A percentile compares a stretch with the other conserved stretches of the same genome.
These are phyloP conservation scores for Netelia melanura DNA, from an alignment of 2,888 invertebrate species.

Conservation along the genomic window DNA sequence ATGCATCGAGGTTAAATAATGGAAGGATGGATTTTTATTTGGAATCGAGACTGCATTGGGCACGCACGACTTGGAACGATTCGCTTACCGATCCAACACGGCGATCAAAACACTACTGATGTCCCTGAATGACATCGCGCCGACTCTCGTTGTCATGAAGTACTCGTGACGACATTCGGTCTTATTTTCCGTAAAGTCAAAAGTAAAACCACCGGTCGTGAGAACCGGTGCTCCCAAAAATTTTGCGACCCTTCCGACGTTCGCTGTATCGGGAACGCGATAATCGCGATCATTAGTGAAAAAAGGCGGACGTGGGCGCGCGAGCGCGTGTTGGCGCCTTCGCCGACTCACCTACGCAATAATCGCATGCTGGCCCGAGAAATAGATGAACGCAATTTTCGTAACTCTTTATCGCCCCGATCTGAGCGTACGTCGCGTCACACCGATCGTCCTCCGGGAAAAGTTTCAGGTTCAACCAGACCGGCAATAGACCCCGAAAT, in stretches of 20 bases:
- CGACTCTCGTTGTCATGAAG: slow-evolving; percentile 91
- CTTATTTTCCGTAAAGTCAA: slow-evolving; percentile 91
- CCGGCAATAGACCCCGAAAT: slow-evolving; percentile 86
- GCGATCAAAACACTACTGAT: slow-evolving; percentile 90
- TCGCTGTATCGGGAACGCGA: slow-evolving; percentile 87
- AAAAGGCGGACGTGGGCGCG: background rate
- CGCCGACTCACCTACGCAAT: slow-evolving; percentile 90
- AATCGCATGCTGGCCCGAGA: slow-evolving; percentile 93
- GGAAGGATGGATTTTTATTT: background rate
- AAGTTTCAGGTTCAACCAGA: slow-evolving; percentile 88
- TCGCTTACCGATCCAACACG: slow-evolving; percentile 89
- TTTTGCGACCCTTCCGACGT: slow-evolving; percentile 92
- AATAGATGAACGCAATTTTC: slow-evolving; percentile 91
- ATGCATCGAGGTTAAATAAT: background rate
- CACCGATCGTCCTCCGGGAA: slow-evolving; percentile 90
- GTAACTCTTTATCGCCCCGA: slow-evolving; percentile 90
- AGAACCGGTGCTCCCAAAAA: slow-evolving; percentile 92
- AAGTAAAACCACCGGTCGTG: slow-evolving; percentile 93
- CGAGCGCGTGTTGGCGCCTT: too few species aligned
- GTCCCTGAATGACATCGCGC: slow-evolving; percentile 90
- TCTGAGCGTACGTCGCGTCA: slow-evolving; percentile 90
- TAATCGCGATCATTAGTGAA: background rate
- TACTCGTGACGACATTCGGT: slow-evolving; percentile 90
- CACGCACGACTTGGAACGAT: too few species aligned
- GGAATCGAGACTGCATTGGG: too few species aligned